These are phyloP conservation scores for Nephrotoma appendiculata DNA, from an alignment of 2,888 invertebrate species.

Conservation along the genomic window DNA sequence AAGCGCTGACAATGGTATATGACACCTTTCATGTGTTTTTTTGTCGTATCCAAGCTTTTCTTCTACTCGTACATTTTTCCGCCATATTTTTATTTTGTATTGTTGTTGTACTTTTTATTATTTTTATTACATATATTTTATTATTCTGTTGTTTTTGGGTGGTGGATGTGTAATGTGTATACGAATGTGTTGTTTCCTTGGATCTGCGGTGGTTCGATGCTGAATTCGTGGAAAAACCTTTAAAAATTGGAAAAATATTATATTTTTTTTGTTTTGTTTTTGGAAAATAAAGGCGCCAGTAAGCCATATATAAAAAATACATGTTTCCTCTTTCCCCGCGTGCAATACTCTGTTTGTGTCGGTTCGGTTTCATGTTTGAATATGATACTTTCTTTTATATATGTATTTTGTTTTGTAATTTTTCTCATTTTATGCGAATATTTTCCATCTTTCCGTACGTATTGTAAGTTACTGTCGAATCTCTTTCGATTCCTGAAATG, in stretches of 20 bases:
- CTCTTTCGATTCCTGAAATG: neutral
- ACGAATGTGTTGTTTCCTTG: neutral
- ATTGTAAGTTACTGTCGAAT: neutral
- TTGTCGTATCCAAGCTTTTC: neutral
- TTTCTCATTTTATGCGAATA: neutral
- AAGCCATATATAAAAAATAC: neutral
- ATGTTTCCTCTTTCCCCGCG: neutral
- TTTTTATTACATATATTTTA: neutral
- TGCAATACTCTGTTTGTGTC: neutral
- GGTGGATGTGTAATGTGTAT: too few relatives aligned
- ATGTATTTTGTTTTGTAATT: neutral
- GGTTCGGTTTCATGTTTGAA: neutral
- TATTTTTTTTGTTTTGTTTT: neutral
- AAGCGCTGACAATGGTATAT: neutral
- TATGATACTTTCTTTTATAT: neutral
- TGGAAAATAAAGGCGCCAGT: neutral
- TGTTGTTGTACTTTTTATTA: neutral
- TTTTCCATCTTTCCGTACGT: neutral
- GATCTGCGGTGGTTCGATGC: neutral
- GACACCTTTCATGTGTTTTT: neutral
- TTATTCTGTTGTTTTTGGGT: neutral
- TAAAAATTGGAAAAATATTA: neutral
- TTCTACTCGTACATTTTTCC: neutral
- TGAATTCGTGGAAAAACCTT: neutral
- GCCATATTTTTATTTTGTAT: neutral